These are phyloP conservation scores for Lasioglossum oenotherae DNA, from an alignment of 2,888 invertebrate genomes.

Conservation along the genomic window DNA sequence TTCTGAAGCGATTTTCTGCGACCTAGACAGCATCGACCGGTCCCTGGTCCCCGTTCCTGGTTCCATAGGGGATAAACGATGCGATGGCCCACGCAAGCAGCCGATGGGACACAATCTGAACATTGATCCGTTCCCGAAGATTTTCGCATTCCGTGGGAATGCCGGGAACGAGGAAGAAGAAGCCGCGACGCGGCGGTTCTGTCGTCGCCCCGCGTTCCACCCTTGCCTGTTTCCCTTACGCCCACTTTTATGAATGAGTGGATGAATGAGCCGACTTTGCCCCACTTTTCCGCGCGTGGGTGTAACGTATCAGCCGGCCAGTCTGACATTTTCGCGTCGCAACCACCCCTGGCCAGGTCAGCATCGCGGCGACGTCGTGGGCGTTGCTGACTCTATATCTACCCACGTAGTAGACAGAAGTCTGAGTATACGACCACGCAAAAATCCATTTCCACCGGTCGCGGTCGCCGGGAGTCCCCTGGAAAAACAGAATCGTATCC, in stretches of 20 bases:
- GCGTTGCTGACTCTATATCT: constrained; percentile 76
- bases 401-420: constrained; percentile 69
- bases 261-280: constrained; percentile 81
- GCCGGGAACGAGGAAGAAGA: constrained; percentile 2
- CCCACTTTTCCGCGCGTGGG: constrained; percentile 79
- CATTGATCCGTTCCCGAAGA: constrained; percentile 33
- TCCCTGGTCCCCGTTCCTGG: neutral
- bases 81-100: constrained; percentile 10
- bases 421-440: constrained; percentile 76
- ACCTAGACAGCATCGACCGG: constrained; percentile 31
- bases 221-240: constrained; percentile 41
- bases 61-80: neutral
- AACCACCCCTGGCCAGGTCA: constrained; percentile 63
- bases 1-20: constrained; percentile 33
- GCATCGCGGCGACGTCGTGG: constrained; percentile 78
- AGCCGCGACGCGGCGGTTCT: neutral
- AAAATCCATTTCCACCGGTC: constrained; percentile 76
- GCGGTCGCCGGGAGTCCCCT: constrained; percentile 60
- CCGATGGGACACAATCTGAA: constrained; percentile 30
- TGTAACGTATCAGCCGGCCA: constrained; percentile 73
- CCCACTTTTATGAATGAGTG: constrained; percentile 75
- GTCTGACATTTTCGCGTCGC: constrained; percentile 78
- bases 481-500: neutral
- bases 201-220: constrained; percentile 18
- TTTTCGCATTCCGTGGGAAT: neutral